phyloP scores from a whole-genome alignment of 2,113 vertebrate genomes.

The Neogobius melanostomus region DNA sequence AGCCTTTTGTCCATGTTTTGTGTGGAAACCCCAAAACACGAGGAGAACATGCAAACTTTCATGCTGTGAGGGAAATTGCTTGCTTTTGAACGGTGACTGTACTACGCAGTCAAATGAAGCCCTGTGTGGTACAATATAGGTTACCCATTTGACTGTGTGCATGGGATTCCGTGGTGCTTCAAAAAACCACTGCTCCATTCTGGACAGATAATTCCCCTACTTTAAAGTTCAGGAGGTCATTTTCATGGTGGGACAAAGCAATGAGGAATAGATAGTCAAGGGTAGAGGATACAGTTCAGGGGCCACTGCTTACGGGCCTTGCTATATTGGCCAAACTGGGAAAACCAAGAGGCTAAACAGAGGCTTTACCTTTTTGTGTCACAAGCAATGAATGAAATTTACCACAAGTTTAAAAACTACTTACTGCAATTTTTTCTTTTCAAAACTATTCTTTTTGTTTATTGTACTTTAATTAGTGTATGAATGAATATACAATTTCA shows the following conservation, averaged over 20 bases:
- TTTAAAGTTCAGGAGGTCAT: conserved; percentile 53
- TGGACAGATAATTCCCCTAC: conserved; percentile 69
- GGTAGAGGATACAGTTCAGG: conserved; percentile 72
- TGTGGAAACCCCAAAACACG: too few species aligned
- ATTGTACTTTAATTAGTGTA: too few species aligned
- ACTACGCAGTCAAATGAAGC: conserved; percentile 37
- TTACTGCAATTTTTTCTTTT: too few species aligned
- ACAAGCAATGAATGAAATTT: too few species aligned
- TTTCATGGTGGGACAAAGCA: conserved; percentile 54
- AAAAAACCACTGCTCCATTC: conserved; percentile 53
- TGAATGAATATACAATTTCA: too few species aligned
- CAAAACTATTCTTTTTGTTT: too few species aligned
- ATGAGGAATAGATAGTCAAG: conserved; percentile 46
- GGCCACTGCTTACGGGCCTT: conserved; percentile 71
- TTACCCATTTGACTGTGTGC: conserved; percentile 43
- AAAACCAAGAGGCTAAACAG: not conserved
- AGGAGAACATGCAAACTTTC: too few species aligned
- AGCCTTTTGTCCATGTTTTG: too few species aligned
- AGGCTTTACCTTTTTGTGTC: too few species aligned
- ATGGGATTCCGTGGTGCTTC: conserved; percentile 66
- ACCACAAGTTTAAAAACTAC: too few species aligned
- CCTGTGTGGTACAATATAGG: conserved; percentile 41
- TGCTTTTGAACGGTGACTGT: conserved; percentile 18
- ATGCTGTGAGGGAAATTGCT: not conserved
- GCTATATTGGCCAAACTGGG: conserved; percentile 70